phyloP scores from a whole-genome alignment of 64 coral and sea anemone species.

The Porites lutea region DNA sequence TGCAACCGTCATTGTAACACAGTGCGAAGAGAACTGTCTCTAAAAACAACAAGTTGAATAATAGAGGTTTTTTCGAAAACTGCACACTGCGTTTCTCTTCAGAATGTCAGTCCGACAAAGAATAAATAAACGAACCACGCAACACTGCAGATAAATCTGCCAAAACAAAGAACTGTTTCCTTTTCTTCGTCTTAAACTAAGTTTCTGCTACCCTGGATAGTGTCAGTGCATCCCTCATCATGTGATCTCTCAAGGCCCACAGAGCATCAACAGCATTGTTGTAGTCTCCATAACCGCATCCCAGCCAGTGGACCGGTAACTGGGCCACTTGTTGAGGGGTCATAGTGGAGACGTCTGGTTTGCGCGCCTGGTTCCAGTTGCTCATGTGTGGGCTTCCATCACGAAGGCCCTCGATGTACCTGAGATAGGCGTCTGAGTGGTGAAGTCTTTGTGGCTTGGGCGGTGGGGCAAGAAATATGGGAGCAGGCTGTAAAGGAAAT shows the following conservation, averaged over 20 bases:
- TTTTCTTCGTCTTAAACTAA: neutral
- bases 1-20: too few species aligned
- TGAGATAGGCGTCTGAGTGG: conserved; percentile 96
- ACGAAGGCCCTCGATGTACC: conserved; percentile 98
- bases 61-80: too few species aligned
- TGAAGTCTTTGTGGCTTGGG: conserved; percentile 89
- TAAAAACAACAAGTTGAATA: too few species aligned
- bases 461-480: conserved; percentile 90
- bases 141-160: neutral
- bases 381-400: conserved; percentile 97
- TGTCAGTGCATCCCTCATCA: conserved; percentile 92
- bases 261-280: conserved; percentile 91
- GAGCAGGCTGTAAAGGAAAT: conserved; percentile 24
- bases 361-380: conserved; percentile 92
- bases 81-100: too few species aligned
- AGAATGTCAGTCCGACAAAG: too few species aligned
- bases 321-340: conserved; percentile 94
- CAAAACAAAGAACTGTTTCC: neutral
- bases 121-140: neutral
- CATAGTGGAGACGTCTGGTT: conserved; percentile 83
- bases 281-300: conserved; percentile 87
- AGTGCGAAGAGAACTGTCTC: too few species aligned
- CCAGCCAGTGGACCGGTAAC: conserved; percentile 93
- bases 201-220: conserved; percentile 52
- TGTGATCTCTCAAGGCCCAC: conserved; percentile 95